Base-by-base conservation (phyloP, 2,888 invertebrate genomes). In the Andrena flavipes region DNA sequence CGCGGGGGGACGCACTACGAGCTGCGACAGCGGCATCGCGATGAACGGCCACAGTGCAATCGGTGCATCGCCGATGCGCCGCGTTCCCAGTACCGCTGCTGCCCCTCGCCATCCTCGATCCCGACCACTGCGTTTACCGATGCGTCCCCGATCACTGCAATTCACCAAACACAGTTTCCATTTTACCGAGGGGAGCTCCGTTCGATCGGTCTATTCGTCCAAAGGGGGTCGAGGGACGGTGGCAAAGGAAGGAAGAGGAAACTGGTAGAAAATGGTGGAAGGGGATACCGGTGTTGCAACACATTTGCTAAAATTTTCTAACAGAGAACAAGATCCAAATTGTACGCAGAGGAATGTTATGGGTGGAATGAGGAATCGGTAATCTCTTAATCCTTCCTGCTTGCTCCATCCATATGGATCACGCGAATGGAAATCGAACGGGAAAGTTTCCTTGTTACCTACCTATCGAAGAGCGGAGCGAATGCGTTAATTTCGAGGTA, bases 21-120 rank as follows among this genome's bases (percentile, higher is more conserved):
- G 65, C 77, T 74, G 80, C 80, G 77, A 84, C 85, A 78, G 48
- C 60, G 82, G 76, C 82, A 87, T 85, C 87, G 78, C 81, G 80
- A 76, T 80, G 76, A 76, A 81, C 76, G 76, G 75, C 60, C 69
- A 71, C 72, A 80, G 67, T 73, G 64, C 82, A 76, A 82, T 80
- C 76, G 79, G 75, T 75, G 76, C 79, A 69, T 67, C 74, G 79
- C 69, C 76, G 80, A 49, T 78, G 65, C 35, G 74, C 68, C 48
- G 74, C 68, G 51, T 80, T 76, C 54, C 63, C 69, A 67, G 56
- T 76, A 64, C 64, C 62, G 56, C 42, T 4, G 56, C 75, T 80
- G 68, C 76, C 79, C 54, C 69, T 80, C 65, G 82, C 82, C 81
- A 80, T 84, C 69, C 83, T 82, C 67, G 69, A 30, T 35, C 30